Evolutionary conservation across 2,113 vertebrate genomes (phyloP), one percentile per base, ranked within the genome.

Genomic region (Silurus meridionalis): DNA sequence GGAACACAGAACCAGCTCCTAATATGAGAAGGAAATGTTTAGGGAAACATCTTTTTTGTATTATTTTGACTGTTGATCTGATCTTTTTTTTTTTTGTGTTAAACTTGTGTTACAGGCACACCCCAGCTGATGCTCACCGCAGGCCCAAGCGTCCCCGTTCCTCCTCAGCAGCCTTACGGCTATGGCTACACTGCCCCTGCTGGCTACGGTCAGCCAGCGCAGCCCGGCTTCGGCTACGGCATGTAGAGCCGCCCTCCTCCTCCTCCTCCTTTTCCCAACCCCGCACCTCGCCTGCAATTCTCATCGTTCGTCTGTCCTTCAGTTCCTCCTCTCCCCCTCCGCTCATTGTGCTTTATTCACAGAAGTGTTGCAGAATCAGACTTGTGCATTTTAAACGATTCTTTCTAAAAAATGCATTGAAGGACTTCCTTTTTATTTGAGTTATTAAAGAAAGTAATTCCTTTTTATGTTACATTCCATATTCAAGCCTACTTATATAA

Each of bases 41-140:
- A 1, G 1, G 1, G 1, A 37, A 37, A 37, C 28, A 37, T 37
- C 28, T 37, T 37, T 37, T 37, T 37, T 37, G 28, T 37, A 37
- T 57, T 57, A 57, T 57, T 57, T 57, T 57, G 6, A 11, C 11
- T 57, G 55, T 11, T 8, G 7, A 57, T 57, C 11, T 57, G 55
- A 7, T 57, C 55, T 8, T 8, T 8, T 8, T 57, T 8, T 53
- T 7, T 2, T n/a, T 46, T 46, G 21, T 53, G 46, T 75, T 79
- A 7, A 10, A 19, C 28, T 79, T 61, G 14, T 79, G 17, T 91
- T 28, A 89, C 93, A 99, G 98, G 98, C 93, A 96, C 98, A 89
- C 97, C 98, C 11, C 98, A 99, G 92, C 95, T 99, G 19, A 99
- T 99, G 98, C 94, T 99, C 91, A 99, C 98, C 79, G 96, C 98